Evolutionary conservation across 2,113 vertebrate genomes (phyloP).

Genomic region (Stegostoma tigrinum): DNA sequence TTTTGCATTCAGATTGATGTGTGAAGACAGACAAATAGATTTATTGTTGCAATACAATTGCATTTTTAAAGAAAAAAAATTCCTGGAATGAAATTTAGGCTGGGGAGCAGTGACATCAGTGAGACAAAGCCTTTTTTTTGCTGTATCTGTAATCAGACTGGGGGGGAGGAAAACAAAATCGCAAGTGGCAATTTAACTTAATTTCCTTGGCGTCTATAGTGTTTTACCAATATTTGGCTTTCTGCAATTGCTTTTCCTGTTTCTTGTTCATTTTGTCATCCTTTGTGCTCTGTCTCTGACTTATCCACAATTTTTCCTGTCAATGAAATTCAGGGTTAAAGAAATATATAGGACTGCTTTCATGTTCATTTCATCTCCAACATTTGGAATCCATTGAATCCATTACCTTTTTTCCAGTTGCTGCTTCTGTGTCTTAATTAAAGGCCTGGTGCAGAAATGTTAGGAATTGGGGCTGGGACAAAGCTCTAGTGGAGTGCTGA

Average conservation of each 20-base stretch:
- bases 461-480: not conserved
- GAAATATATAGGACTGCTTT: not conserved
- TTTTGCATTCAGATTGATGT: conserved; percentile 10
- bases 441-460: not conserved
- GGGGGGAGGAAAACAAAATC: not conserved
- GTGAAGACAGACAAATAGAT: conserved; percentile 16
- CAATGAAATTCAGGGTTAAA: not conserved
- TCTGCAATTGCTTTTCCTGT: not conserved
- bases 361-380: not conserved
- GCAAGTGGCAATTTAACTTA: not conserved
- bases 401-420: not conserved
- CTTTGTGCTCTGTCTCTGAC: not conserved
- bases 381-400: not conserved
- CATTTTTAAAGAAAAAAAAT: not conserved
- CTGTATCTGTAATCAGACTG: not conserved
- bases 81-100: conserved; percentile 18
- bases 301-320: not conserved
- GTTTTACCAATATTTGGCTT: not conserved
- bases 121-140: conserved; percentile 15
- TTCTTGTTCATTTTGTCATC: not conserved
- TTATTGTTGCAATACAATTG: conserved; percentile 28
- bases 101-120: not conserved
- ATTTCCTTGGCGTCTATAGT: not conserved
- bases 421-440: not conserved
- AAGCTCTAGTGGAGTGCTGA: not conserved